Base-by-base conservation (phyloP, 1,140 invertebrate species). In the Steinernema feltiae region DNA sequence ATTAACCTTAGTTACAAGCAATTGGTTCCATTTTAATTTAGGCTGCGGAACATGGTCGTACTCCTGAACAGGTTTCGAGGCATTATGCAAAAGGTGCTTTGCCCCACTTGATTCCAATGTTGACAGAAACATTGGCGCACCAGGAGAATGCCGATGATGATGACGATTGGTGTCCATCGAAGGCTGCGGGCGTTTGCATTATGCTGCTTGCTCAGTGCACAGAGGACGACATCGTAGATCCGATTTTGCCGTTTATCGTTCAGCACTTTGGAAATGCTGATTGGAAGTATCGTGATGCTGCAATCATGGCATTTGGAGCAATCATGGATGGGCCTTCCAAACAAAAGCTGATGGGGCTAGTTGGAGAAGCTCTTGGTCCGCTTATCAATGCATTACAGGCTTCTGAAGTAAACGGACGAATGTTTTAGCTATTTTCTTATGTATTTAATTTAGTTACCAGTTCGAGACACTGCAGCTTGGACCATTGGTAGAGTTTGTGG, bases 151-250 rank as follows among this genome's bases (percentile, higher is more conserved):
- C 82, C 72, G 94, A 96, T 86, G 96, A 99, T 88, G 96, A 99
- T 87, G 94, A 99, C 86, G 96, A 98, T 84, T 99, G 97, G 97
- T 98, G 97, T 89, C 97, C 97, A 2, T 93, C 94, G 78, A 99
- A 99, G 89, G 94, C 97, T 1, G 94, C 97, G 30, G 95, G 97
- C 30, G 97, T 99, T n/a, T 99, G 97, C 88, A 88, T 99, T 0
- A 98, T 99, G 94, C 89, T 99, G 18, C 89, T 99, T 78, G 92
- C 97, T 30, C 93, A 94, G 30, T 98, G 96, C 84, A 97, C 95
- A 87, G 95, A 97, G 88, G 94, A 99, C 88, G 93, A 92, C 82
- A 96, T 99, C 81, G 93, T 99, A n/a, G 91, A 91, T 1, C 91
- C 92, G 88, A 94, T 98, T 15, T 88, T 99, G 83, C 95, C 96